Evolutionary conservation across 2,113 vertebrate genomes (phyloP).

Genomic region (Serinus canaria): DNA sequence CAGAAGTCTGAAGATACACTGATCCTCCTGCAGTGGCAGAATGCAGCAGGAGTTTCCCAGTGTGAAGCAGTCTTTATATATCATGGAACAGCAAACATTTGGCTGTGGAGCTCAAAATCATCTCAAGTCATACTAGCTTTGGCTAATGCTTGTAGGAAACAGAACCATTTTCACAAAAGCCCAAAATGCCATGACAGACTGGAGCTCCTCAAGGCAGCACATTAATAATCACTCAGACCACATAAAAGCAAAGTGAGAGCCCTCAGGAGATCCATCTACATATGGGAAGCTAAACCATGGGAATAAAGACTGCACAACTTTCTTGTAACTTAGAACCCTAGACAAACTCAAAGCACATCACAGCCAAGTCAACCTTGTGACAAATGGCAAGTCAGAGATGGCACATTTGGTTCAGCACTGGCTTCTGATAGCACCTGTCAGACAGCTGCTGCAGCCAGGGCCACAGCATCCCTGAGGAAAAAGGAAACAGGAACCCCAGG

Average conservation of each 20-base stretch:
- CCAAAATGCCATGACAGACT: neutral
- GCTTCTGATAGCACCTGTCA: neutral
- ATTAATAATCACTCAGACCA: neutral
- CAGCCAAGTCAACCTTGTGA: neutral
- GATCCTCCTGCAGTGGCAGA: neutral
- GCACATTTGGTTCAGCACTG: neutral
- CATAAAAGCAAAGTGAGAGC: neutral
- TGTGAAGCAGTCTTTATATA: neutral
- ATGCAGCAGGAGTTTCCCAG: neutral
- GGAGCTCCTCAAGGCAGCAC: neutral
- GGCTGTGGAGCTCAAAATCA: neutral
- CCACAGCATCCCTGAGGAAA: neutral
- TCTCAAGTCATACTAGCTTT: neutral
- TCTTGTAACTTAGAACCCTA: neutral
- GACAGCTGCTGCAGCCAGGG: neutral
- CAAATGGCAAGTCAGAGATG: neutral
- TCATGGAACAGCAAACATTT: neutral
- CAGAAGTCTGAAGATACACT: neutral
- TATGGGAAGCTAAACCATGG: neutral
- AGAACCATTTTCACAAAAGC: neutral
- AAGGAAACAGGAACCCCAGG: neutral
- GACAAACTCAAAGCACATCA: neutral
- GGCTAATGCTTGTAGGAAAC: neutral
- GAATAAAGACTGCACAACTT: neutral
- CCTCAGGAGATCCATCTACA: neutral